These are phyloP conservation scores for Lepilemur septentrionalis DNA, from an alignment of 2,797 vertebrate genomes.

Conservation along the genomic window DNA sequence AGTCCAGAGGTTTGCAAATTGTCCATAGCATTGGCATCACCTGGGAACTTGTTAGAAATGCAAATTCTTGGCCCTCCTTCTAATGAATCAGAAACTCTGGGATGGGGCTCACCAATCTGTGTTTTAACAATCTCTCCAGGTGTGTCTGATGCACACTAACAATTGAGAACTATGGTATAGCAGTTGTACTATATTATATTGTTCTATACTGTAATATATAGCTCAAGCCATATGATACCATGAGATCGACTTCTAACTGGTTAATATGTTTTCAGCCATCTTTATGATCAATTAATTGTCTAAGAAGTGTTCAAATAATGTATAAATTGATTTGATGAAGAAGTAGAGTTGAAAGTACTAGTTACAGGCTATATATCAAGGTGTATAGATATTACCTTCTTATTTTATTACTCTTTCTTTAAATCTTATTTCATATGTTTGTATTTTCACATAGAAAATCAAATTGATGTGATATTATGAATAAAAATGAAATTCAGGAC, in stretches of 20 bases:
- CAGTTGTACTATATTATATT: background rate
- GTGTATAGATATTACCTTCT: background rate
- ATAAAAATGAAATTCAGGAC: slow-evolving; percentile 30
- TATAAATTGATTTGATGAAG: background rate
- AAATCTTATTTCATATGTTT: slow-evolving; percentile 18
- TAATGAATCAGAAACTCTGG: slow-evolving; percentile 36
- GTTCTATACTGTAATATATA: background rate
- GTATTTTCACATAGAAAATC: background rate
- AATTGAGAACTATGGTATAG: background rate
- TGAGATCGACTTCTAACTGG: background rate
- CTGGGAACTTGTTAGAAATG: slow-evolving; percentile 14
- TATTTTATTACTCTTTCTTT: slow-evolving; percentile 14
- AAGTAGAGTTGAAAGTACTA: background rate
- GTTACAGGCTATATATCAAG: background rate
- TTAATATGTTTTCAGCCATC: background rate
- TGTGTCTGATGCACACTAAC: background rate
- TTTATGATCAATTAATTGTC: background rate
- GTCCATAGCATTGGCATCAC: background rate
- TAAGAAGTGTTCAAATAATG: slow-evolving; percentile 40
- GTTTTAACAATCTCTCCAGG: background rate
- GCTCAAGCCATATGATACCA: background rate
- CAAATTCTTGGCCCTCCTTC: background rate
- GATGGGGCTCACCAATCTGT: background rate
- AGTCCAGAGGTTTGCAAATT: background rate
- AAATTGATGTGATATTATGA: background rate